A percentile compares a stretch with the other conserved stretches of the same genome.
phyloP scores from a whole-genome alignment of 2,797 vertebrate species.

The Parauchenoglanis punctatus region DNA sequence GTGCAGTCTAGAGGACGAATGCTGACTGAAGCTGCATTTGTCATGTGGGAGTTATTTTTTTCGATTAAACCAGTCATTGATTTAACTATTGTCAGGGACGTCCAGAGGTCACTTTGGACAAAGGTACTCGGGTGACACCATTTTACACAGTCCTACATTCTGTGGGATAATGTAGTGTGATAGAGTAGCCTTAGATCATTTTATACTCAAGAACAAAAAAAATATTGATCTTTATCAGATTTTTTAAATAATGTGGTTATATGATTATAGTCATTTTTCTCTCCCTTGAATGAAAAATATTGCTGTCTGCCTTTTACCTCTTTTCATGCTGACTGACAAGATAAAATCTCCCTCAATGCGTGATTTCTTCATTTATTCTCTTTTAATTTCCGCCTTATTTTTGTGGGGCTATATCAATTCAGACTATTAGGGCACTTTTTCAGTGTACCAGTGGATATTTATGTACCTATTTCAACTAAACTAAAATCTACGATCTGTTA shows the following conservation, averaged over 20 bases:
- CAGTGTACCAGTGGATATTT: not conserved
- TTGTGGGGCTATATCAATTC: not conserved
- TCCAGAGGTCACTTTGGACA: not conserved
- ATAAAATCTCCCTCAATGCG: not conserved
- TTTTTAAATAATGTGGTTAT: not conserved
- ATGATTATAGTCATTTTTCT: not conserved
- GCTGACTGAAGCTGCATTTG: not conserved
- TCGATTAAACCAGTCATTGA: not conserved
- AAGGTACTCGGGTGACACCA: not conserved
- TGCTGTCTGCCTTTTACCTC: not conserved
- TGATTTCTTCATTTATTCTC: not conserved
- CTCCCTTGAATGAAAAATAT: not conserved
- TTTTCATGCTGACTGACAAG: not conserved
- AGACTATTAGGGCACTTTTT: not conserved
- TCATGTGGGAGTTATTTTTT: too few relatives aligned
- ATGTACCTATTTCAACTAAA: not conserved
- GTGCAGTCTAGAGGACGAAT: not conserved
- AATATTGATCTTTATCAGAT: not conserved
- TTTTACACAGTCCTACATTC: not conserved
- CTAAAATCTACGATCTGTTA: not conserved
- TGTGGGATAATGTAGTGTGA: not conserved
- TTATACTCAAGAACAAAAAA: not conserved
- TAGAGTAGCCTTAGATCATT: not conserved
- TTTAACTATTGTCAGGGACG: not conserved
- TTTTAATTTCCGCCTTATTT: not conserved